A percentile compares a stretch with the other conserved stretches of the same genome.
phyloP scores from a whole-genome alignment of 2,113 vertebrate genomes.

The Barnardius zonarius region DNA sequence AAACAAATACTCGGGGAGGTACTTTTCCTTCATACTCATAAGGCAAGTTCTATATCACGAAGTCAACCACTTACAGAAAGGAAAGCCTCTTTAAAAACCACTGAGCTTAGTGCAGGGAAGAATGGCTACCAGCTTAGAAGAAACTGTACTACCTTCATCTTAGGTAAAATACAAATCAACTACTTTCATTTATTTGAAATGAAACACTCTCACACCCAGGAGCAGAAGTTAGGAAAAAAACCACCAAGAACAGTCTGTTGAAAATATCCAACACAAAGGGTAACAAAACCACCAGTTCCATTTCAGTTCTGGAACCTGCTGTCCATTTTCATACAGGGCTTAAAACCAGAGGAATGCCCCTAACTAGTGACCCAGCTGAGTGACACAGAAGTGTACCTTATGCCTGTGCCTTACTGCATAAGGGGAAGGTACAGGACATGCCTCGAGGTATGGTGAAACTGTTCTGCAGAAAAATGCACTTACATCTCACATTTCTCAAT shows the following conservation, averaged over 20 bases:
- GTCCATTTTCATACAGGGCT: background rate
- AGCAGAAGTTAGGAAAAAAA: background rate
- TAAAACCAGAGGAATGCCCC: background rate
- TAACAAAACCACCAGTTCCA: background rate
- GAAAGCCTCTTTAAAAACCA: background rate
- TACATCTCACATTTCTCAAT: background rate
- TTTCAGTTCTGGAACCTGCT: background rate
- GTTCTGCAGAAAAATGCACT: background rate
- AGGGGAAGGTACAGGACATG: background rate
- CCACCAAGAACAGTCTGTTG: background rate
- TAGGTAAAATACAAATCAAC: background rate
- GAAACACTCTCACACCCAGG: accelerated
- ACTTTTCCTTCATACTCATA: background rate
- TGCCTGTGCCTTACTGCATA: background rate
- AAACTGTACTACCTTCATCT: background rate
- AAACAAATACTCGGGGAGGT: background rate
- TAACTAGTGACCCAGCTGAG: background rate
- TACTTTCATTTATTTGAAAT: background rate
- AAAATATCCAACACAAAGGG: background rate
- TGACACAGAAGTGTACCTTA: background rate
- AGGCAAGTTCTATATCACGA: background rate
- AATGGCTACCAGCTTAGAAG: background rate
- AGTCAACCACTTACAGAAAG: background rate
- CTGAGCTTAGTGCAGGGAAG: background rate
- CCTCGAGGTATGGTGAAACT: background rate